Evolutionary conservation across 2,797 vertebrate genomes (phyloP).

Genomic region (Gymnopithys bicolor): DNA sequence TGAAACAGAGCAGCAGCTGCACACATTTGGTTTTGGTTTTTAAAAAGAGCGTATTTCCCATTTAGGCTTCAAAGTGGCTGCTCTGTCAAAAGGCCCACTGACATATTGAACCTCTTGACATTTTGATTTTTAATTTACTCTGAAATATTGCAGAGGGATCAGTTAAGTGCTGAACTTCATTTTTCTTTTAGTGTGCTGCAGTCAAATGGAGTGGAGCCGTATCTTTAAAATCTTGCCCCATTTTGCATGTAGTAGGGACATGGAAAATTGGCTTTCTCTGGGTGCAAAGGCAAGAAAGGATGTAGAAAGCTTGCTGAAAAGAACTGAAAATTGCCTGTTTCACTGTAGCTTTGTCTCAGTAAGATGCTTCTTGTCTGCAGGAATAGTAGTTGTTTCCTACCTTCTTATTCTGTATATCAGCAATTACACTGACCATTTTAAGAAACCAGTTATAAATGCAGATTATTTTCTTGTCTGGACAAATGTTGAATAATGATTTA

Average conservation of each 20-base stretch:
- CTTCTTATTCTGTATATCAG: background rate
- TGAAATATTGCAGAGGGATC: conserved; percentile 41
- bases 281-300: conserved; percentile 44
- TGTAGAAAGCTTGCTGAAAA: conserved; percentile 45
- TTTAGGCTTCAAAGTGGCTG: conserved; percentile 57
- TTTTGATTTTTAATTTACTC: conserved; percentile 70
- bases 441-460: background rate
- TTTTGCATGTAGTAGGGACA: conserved; percentile 14
- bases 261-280: conserved; percentile 50
- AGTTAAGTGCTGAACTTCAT: conserved; percentile 57
- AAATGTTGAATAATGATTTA: conserved; percentile 41
- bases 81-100: conserved; percentile 56
- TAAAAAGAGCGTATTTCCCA: conserved; percentile 10
- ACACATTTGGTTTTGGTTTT: conserved; percentile 34
- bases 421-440: conserved; percentile 14
- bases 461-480: conserved; percentile 48
- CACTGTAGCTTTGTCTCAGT: conserved; percentile 17
- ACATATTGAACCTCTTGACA: conserved; percentile 68
- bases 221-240: conserved; percentile 68
- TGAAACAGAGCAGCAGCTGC: conserved; percentile 9
- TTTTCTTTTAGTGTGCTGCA: conserved; percentile 49
- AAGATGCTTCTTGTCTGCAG: conserved; percentile 27
- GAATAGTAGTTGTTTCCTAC: conserved; percentile 43
- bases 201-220: conserved; percentile 28
- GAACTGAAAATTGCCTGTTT: conserved; percentile 50